Conservation (phyloP, 1,140 invertebrate genomes). For the Gryllus bimaculatus region DNA sequence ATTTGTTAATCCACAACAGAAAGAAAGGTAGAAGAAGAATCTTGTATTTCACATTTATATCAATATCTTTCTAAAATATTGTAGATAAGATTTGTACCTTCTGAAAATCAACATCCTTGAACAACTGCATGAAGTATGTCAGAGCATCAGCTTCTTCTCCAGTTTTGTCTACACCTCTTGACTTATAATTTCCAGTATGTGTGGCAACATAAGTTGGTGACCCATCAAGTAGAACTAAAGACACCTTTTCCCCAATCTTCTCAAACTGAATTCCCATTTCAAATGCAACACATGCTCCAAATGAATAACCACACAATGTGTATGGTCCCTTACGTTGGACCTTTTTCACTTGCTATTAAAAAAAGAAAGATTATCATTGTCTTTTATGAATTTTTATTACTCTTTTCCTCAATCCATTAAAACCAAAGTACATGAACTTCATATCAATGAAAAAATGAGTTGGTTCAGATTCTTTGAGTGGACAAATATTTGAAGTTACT, state of each 20-base stretch:
- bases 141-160: constrained; percentile 59
- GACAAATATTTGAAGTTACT: too few species aligned
- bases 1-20: too few species aligned
- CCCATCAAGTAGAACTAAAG: constrained; percentile 81
- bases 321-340: constrained; percentile 78
- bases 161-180: constrained; percentile 37
- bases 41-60: too few species aligned
- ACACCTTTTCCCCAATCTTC: constrained; percentile 46
- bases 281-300: constrained; percentile 82
- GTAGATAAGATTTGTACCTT: constrained; percentile 41
- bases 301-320: constrained; percentile 85
- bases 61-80: too few species aligned
- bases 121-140: constrained; percentile 70
- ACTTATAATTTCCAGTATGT: constrained; percentile 58
- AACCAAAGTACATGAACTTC: neutral
- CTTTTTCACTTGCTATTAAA: constrained; percentile 54
- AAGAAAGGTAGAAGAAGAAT: too few species aligned
- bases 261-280: constrained; percentile 86
- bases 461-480: too few species aligned
- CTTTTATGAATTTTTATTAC: neutral
- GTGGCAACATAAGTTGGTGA: constrained; percentile 80
- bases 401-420: too few species aligned
- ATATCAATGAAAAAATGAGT: too few species aligned
- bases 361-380: neutral
- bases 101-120: constrained; percentile 63